phyloP scores from a whole-genome alignment of 2,797 vertebrate genomes.

The Uromys caudimaculatus region DNA sequence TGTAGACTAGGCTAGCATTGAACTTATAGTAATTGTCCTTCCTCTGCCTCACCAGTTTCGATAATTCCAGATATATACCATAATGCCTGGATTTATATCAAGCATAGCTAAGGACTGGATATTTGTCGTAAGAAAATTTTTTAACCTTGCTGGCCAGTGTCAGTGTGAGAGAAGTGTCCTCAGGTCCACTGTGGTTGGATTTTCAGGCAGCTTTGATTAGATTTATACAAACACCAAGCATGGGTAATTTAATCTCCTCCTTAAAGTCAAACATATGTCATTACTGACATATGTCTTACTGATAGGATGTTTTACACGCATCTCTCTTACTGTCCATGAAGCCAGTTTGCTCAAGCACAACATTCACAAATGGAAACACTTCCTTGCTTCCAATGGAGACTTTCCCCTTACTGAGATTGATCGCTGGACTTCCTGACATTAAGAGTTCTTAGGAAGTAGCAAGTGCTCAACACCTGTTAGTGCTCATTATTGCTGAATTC shows the following conservation, averaged over 20 bases:
- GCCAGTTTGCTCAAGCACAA: background rate
- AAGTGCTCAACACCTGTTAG: slow-evolving; percentile 28
- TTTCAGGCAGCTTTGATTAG: background rate
- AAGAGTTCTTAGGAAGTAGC: slow-evolving; percentile 17
- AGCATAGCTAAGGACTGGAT: background rate
- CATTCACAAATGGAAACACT: background rate
- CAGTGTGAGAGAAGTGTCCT: background rate
- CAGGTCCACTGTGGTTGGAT: background rate
- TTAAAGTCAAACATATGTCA: background rate
- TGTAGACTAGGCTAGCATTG: background rate
- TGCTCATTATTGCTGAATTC: slow-evolving; percentile 30
- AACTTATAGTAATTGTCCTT: background rate
- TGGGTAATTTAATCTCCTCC: background rate
- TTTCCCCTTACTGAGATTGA: slow-evolving; percentile 20
- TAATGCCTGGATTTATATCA: background rate
- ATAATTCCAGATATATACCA: background rate
- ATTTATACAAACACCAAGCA: background rate
- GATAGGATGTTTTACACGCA: background rate
- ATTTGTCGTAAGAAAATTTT: background rate
- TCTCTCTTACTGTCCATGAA: background rate
- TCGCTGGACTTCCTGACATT: background rate
- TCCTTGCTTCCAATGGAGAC: background rate
- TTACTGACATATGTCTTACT: too few species aligned
- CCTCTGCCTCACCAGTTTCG: background rate
- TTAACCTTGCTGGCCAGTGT: background rate